phyloP scores from a whole-genome alignment of 2,113 vertebrate species.

The Romanogobio albipinnatus region DNA sequence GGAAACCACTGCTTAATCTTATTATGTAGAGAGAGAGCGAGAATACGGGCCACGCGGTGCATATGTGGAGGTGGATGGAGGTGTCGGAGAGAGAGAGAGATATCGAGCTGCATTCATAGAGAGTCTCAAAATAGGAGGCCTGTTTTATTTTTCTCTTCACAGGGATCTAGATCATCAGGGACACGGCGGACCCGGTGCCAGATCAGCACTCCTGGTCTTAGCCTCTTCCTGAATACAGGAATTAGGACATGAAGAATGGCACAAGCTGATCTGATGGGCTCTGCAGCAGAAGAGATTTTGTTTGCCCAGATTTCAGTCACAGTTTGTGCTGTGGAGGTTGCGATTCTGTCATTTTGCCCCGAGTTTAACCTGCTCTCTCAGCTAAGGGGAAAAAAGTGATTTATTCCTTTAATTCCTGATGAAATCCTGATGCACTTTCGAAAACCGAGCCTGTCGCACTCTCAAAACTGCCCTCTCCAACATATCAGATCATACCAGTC shows the following conservation, averaged over 20 bases:
- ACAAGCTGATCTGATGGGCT: constrained; percentile 29
- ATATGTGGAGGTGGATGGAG: constrained; percentile 48
- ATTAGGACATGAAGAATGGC: constrained; percentile 12
- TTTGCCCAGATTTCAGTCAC: neutral
- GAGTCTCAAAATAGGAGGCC: constrained; percentile 34
- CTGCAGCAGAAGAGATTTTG: neutral
- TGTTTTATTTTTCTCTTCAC: constrained; percentile 43
- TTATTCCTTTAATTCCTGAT: neutral
- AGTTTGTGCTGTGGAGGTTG: neutral
- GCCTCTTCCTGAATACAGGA: constrained; percentile 23
- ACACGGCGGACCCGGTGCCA: constrained; percentile 2
- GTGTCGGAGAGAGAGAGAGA: constrained; percentile 43
- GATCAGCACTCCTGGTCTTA: constrained; percentile 30
- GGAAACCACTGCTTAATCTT: constrained; percentile 55
- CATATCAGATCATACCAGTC: neutral
- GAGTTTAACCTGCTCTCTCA: neutral
- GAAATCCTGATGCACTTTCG: neutral
- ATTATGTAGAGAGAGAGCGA: constrained; percentile 51
- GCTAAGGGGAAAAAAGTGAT: neutral
- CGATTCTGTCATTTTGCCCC: neutral
- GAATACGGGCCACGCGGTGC: constrained; percentile 32
- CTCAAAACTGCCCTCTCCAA: neutral
- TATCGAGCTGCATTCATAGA: constrained; percentile 27
- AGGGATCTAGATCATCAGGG: constrained; percentile 22
- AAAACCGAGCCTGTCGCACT: neutral